Percentiles rank a stretch among this genome's conserved stretches.
phyloP scores from a whole-genome alignment of 2,797 vertebrate genomes.

The Buceros bicornis region DNA sequence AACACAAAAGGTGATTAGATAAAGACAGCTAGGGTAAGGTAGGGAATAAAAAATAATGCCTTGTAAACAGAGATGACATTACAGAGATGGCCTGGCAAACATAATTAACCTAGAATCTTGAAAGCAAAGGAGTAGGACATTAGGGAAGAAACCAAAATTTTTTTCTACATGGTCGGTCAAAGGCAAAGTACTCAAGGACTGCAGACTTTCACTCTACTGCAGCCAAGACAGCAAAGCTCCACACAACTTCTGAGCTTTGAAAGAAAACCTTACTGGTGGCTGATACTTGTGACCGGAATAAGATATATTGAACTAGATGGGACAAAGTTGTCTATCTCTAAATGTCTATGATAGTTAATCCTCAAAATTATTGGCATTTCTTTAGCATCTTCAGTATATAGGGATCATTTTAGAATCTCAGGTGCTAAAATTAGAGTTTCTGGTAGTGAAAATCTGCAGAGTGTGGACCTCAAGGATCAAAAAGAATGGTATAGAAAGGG shows the following conservation, averaged over 20 bases:
- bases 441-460: neutral
- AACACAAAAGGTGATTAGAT: neutral
- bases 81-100: neutral
- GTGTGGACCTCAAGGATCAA: neutral
- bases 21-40: neutral
- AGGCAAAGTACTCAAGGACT: neutral
- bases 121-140: neutral
- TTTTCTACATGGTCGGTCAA: neutral
- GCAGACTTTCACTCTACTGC: neutral
- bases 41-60: neutral
- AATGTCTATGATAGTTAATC: neutral
- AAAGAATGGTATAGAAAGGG: neutral
- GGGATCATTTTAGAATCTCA: neutral
- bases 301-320: neutral
- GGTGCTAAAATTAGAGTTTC: neutral
- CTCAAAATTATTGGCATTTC: neutral
- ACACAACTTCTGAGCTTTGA: neutral
- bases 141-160: neutral
- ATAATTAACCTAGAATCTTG: neutral
- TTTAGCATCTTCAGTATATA: neutral
- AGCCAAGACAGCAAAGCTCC: neutral
- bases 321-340: neutral
- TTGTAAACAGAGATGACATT: neutral
- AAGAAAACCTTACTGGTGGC: neutral
- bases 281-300: neutral